A percentile compares a stretch with the other conserved stretches of the same genome.
Evolutionary conservation across 2,888 invertebrate species (phyloP).

Genomic region (Nephrotoma guestfalica): DNA sequence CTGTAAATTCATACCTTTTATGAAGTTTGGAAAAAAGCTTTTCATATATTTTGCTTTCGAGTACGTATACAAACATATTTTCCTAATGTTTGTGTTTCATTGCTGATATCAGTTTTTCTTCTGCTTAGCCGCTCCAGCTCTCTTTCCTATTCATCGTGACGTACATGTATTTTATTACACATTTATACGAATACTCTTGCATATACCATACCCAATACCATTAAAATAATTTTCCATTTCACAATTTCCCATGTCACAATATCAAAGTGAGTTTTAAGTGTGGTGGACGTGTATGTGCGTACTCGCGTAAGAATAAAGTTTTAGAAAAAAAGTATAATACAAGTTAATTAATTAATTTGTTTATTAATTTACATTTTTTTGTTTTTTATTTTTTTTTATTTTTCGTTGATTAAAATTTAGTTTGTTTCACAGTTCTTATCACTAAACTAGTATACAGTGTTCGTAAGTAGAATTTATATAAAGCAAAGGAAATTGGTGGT

Average conservation of each 20-base stretch:
- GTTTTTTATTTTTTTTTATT: neutral
- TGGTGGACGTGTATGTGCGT: neutral
- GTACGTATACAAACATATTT: neutral
- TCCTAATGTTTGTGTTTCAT: neutral
- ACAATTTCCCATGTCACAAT: neutral
- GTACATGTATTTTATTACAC: neutral
- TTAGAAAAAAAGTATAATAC: neutral
- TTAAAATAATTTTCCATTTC: neutral
- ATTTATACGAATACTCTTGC: neutral
- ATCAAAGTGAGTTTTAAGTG: neutral
- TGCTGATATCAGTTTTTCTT: neutral
- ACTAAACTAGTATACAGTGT: neutral
- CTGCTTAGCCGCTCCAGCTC: neutral
- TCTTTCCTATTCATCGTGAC: neutral
- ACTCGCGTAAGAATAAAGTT: neutral
- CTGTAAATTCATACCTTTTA: neutral
- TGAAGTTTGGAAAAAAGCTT: neutral
- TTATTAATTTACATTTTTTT: neutral
- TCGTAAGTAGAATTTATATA: neutral
- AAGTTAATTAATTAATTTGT: neutral
- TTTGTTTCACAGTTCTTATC: neutral
- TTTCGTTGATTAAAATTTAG: neutral
- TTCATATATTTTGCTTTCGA: neutral
- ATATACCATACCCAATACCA: neutral
- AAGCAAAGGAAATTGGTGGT: neutral